Base-by-base conservation (phyloP, 2,888 invertebrate species). In the Spodoptera picta region DNA sequence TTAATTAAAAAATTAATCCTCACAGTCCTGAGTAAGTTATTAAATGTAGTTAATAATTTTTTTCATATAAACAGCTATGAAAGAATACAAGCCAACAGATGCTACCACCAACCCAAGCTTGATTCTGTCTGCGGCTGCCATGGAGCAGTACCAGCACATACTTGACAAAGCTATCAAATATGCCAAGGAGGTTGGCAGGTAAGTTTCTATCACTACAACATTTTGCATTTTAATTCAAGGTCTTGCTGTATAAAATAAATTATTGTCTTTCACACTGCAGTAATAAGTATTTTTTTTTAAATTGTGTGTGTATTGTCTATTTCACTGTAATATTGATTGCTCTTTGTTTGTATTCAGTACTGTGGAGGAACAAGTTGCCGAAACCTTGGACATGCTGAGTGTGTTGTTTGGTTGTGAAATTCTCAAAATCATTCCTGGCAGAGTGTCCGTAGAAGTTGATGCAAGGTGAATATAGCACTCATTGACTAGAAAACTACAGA, bases 51-150 rank as follows among this genome's bases (percentile, higher is more conserved):
- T 27, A 27, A 27, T 27, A 3, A 27, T 27, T 27, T 23, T 24
- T 3, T 9, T 51, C 10, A 36, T 63, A 64, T 53, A 9, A 74
- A 55, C 86, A 99, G 99, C 98, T 10, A 99, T 99, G 97, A 97
- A 98, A 90, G 96, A 97, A 80, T 99, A 98, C 92, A 98, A 98
- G 90, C 99, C 99, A 3, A 99, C 99, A 0, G 99, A 99, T 97
- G 99, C 99, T 44, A 99, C 99, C 2, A 99, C 99, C 56, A 99
- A 99, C 92, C 99, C 99, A 4, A 99, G 99, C 6, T 95, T 99
- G 57, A 99, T 99, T 78, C 95, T 99, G 79, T 98, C 98, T 57
- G 99, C 99, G 1, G 98, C 99, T 36, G 97, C 96, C 81, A 97
- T 99, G 96, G 97, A 98, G n/a, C 98, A 98, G 85, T 99, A 99